Conservation (phyloP, 2,113 vertebrate genomes). For the Hydrochoerus hydrochaeris region DNA sequence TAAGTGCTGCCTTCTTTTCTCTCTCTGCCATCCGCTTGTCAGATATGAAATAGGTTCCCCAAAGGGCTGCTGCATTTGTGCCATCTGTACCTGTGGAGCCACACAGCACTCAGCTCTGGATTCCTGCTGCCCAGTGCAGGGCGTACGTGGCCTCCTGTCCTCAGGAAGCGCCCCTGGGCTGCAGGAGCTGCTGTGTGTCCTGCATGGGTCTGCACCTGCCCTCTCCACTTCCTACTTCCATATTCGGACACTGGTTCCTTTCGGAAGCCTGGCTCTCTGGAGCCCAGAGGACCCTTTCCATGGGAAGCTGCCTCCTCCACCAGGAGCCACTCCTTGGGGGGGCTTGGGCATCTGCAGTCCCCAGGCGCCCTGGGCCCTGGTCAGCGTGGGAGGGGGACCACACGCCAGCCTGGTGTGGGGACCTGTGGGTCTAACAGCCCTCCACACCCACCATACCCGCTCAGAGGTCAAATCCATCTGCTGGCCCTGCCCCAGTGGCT, state of each 20-base stretch:
- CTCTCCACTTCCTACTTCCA: fast-evolving
- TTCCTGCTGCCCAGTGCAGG: background rate
- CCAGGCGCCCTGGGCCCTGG: fast-evolving
- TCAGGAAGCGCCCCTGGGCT: fast-evolving
- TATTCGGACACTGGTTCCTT: fast-evolving
- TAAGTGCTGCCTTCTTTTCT: background rate
- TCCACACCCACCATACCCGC: fast-evolving
- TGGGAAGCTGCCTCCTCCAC: fast-evolving
- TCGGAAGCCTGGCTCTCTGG: background rate
- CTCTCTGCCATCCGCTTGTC: background rate
- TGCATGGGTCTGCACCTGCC: fast-evolving
- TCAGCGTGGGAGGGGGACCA: fast-evolving
- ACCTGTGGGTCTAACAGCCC: fast-evolving
- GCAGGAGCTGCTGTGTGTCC: fast-evolving
- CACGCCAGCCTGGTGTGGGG: no score
- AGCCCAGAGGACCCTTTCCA: background rate
- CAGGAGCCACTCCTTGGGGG: fast-evolving
- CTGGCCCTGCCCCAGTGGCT: fast-evolving
- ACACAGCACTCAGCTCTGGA: fast-evolving
- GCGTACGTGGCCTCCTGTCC: fast-evolving
- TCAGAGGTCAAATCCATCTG: fast-evolving
- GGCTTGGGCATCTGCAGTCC: fast-evolving
- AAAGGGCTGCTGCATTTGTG: fast-evolving
- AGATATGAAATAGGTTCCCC: background rate
- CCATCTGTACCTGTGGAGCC: fast-evolving